Evolutionary conservation across 2,888 invertebrate genomes (phyloP).

Genomic region (Resseliella maxima): DNA sequence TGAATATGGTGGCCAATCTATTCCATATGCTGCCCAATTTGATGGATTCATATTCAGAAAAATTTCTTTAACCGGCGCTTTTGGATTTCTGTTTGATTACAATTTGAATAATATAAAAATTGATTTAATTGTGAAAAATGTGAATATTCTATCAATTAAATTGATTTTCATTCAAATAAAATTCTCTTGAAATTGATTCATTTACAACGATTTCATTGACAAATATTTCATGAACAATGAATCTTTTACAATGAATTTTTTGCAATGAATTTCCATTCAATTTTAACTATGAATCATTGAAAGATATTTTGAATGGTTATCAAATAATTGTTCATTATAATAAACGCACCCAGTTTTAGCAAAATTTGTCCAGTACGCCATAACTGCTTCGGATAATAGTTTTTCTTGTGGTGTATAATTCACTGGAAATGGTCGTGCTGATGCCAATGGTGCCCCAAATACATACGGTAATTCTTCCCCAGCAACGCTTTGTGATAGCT

Average conservation of each 20-base stretch:
- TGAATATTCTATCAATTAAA: no score
- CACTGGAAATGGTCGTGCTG: slow-evolving; percentile 76
- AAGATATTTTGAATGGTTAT: neutral
- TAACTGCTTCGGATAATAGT: slow-evolving; percentile 85
- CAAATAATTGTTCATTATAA: slow-evolving; percentile 8
- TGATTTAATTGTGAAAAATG: no score
- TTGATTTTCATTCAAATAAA: no score
- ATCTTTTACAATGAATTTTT: no score
- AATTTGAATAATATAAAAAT: neutral
- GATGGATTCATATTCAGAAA: slow-evolving; percentile 73
- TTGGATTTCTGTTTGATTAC: slow-evolving; percentile 76
- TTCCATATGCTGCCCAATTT: slow-evolving; percentile 77
- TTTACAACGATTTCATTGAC: no score
- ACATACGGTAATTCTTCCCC: slow-evolving; percentile 91
- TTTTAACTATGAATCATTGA: no score
- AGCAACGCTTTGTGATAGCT: slow-evolving; percentile 80
- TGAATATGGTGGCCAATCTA: slow-evolving; percentile 89
- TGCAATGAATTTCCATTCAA: no score
- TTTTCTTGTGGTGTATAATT: slow-evolving; percentile 83
- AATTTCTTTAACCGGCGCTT: slow-evolving; percentile 75
- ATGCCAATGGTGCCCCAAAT: slow-evolving; percentile 85
- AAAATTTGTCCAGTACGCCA: slow-evolving; percentile 92
- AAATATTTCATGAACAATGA: no score
- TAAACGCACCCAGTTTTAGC: slow-evolving; percentile 86
- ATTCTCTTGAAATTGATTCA: no score